Percentiles rank a stretch among this genome's conserved stretches.
Evolutionary conservation across 2,888 invertebrate genomes (phyloP).

Genomic region (Actias luna): DNA sequence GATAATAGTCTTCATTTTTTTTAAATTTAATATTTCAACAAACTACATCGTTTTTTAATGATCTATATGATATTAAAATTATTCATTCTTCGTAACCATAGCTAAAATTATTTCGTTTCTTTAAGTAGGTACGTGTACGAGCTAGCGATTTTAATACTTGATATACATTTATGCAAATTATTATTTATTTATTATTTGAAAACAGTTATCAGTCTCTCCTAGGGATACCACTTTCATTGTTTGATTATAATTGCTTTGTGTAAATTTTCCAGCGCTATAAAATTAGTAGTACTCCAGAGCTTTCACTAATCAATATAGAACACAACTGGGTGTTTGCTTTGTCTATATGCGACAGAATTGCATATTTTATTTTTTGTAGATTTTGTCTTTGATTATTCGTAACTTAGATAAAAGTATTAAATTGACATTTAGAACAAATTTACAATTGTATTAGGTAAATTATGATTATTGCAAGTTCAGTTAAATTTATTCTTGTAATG

Average conservation of each 20-base stretch:
- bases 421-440: not conserved
- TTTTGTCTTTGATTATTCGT: not conserved
- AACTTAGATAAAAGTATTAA: not conserved
- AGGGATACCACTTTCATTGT: not conserved
- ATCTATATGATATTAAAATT: too few species aligned
- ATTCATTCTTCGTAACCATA: too few species aligned
- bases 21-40: too few species aligned
- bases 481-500: not conserved
- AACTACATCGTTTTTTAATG: too few species aligned
- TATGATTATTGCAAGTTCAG: not conserved
- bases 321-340: not conserved
- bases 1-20: too few species aligned
- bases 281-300: not conserved
- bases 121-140: not conserved
- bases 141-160: not conserved
- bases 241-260: not conserved
- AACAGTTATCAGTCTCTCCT: not conserved
- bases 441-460: not conserved
- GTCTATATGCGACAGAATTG: slow-evolving; percentile 39
- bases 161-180: not conserved
- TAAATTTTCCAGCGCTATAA: slow-evolving; percentile 4
- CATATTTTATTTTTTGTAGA: not conserved
- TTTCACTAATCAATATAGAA: not conserved
- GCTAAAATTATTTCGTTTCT: too few species aligned
- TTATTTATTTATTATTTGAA: not conserved